Evolutionary conservation across 2,113 vertebrate species (phyloP), one percentile per base, ranked within the genome.

Genomic region (Taurulus bubalis): DNA sequence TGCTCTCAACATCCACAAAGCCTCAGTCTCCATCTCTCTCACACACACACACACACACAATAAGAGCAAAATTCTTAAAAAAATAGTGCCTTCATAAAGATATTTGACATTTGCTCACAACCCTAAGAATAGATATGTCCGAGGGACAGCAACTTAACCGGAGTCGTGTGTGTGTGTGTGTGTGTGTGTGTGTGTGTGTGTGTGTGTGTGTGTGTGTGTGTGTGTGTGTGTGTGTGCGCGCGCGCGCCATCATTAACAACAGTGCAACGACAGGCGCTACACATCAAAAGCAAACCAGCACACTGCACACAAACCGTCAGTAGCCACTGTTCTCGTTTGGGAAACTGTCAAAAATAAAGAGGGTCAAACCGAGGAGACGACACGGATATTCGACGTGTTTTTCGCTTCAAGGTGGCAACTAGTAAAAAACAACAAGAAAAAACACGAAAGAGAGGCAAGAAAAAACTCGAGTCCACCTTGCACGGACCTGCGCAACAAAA

Each of bases 401-500:
- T 30, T 12, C 3, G 32, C 22, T 22, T 10, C 3, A 45, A 62
- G 62, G 63, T 59, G 18, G 38, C 38, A 45, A 30, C 30, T 26
- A 22, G 51, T 2, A 1, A 18, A 58, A 2, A 20, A 49, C 0
- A 18, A 47, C 4, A 47, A 47, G 3, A 47, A 53, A 6, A 11
- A 42, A 4, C 26, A 2, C 40, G n/a, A 20, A 5, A 59, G 38
- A 32, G 11, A 51, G 6, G 2, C 0, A 53, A 9, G 3, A 62
- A 38, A 38, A 16, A 79, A 63, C 58, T 77, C 68, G 68, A 66
- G 53, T 86, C 85, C 91, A 89, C 85, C 87, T 90, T 84, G 78
- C 84, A 28, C 77, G 28, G 81, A 89, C 86, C 85, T 90, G 90
- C 77, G 83, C 85, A 89, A 91, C 86, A 90, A 92, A 45, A 93